Evolutionary conservation across 2,797 vertebrate species (phyloP).

Genomic region (Dromococcyx pavoninus): DNA sequence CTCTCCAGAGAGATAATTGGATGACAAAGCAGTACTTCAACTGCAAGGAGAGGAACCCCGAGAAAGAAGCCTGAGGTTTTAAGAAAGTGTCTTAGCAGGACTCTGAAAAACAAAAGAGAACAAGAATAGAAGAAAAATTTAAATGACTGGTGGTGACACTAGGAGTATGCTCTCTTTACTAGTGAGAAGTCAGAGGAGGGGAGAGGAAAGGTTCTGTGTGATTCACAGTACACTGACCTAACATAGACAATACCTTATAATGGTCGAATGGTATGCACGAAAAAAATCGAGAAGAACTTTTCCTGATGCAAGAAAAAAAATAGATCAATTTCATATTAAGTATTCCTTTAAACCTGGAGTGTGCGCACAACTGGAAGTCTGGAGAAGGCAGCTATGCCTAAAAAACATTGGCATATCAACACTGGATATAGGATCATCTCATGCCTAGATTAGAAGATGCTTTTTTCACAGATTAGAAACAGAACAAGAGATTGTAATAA

Average conservation of each 20-base stretch:
- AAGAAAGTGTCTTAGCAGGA: background rate
- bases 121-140: background rate
- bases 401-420: background rate
- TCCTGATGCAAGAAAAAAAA: background rate
- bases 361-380: background rate
- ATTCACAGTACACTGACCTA: background rate
- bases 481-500: background rate
- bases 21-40: background rate
- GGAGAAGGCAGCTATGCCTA: background rate
- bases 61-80: background rate
- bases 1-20: background rate
- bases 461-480: background rate
- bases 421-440: background rate
- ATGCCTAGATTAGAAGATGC: background rate
- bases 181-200: background rate
- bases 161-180: background rate
- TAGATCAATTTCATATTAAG: accelerated
- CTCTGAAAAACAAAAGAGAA: background rate
- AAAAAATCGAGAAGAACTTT: background rate
- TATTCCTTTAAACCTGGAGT: background rate
- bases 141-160: background rate
- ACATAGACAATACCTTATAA: background rate
- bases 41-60: background rate
- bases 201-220: background rate
- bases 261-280: background rate